A percentile compares a stretch with the other conserved stretches of the same genome.
These are phyloP conservation scores for Pachypanchax playfairii DNA, from an alignment of 2,113 vertebrate genomes.

Conservation along the genomic window DNA sequence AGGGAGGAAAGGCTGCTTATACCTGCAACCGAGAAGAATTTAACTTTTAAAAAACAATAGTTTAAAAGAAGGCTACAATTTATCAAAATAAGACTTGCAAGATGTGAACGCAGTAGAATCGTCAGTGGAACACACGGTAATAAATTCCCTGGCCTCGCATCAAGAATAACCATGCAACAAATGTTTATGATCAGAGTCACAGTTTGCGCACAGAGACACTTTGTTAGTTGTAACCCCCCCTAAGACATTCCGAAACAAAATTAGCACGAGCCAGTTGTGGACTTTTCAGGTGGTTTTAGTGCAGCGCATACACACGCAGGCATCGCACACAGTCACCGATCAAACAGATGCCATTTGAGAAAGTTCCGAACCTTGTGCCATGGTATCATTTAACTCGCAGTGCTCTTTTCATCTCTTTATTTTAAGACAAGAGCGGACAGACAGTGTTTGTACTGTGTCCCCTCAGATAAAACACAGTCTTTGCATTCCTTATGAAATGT, in stretches of 20 bases:
- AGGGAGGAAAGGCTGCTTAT: slow-evolving; percentile 27
- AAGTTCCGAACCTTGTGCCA: slow-evolving; percentile 56
- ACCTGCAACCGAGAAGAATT: slow-evolving; percentile 10
- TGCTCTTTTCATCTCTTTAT: slow-evolving; percentile 74
- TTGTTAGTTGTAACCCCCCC: slow-evolving; percentile 6
- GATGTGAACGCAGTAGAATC: background rate
- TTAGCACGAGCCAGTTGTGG: slow-evolving; percentile 18
- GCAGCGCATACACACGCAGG: background rate
- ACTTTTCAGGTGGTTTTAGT: slow-evolving; percentile 42
- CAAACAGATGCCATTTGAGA: slow-evolving; percentile 70
- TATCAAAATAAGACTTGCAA: too few species aligned
- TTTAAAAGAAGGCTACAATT: too few species aligned
- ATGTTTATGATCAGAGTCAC: slow-evolving; percentile 47
- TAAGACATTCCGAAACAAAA: slow-evolving; percentile 5
- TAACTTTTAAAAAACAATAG: background rate
- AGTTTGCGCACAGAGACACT: slow-evolving; percentile 4
- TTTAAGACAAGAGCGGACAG: slow-evolving; percentile 72
- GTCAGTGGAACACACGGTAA: slow-evolving; percentile 39
- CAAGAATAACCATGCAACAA: slow-evolving; percentile 42
- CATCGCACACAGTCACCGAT: slow-evolving; percentile 33
- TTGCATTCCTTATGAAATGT: slow-evolving; percentile 77
- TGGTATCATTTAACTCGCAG: slow-evolving; percentile 59
- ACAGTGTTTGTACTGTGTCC: slow-evolving; percentile 74
- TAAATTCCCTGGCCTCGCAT: slow-evolving; percentile 42
- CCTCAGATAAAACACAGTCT: slow-evolving; percentile 78